Percentiles rank a stretch among this genome's conserved stretches.
These are phyloP conservation scores for Actinemys pallida DNA, from an alignment of 2,113 vertebrate genomes.

Conservation along the genomic window DNA sequence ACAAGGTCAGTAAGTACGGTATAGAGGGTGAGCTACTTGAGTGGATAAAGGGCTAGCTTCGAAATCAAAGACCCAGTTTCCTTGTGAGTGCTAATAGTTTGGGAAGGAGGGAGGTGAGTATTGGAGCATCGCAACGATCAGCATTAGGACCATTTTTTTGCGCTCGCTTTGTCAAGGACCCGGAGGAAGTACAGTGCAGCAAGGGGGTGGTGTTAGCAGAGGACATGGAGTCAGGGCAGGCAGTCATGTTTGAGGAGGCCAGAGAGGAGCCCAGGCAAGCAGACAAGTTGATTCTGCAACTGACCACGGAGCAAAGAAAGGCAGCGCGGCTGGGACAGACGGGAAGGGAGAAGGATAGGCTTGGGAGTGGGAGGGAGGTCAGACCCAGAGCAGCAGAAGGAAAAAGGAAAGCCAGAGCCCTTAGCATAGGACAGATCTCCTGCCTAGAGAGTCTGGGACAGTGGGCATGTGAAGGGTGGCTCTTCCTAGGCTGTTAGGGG, in stretches of 20 bases:
- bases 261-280: background rate
- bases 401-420: background rate
- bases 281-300: background rate
- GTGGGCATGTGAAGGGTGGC: background rate
- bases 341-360: background rate
- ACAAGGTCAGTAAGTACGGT: background rate
- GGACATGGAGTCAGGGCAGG: background rate
- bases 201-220: background rate
- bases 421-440: background rate
- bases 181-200: rapidly evolving
- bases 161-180: background rate
- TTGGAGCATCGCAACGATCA: rapidly evolving
- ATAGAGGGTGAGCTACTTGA: background rate
- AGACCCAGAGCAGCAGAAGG: background rate
- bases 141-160: background rate
- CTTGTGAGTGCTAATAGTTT: background rate
- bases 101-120: background rate
- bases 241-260: background rate
- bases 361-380: background rate
- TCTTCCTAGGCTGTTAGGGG: background rate
- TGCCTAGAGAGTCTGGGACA: background rate
- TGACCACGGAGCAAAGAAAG: rapidly evolving
- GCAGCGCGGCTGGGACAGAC: background rate
- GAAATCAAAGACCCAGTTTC: background rate
- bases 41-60: background rate